phyloP scores from a whole-genome alignment of 2,113 vertebrate species.

The Tonatia bakeri region DNA sequence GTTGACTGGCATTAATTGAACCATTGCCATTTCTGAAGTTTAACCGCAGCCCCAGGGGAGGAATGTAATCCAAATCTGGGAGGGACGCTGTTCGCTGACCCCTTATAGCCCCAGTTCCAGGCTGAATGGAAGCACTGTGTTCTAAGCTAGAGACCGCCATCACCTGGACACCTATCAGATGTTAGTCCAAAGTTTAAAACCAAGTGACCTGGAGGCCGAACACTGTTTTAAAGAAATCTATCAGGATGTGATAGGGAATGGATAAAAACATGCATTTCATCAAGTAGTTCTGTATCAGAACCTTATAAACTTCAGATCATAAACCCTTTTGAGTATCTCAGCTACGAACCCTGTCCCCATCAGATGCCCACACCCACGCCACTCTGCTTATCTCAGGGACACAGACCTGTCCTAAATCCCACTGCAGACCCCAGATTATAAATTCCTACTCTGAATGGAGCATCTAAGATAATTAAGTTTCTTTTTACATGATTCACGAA shows the following conservation, averaged over 20 bases:
- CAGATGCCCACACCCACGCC: neutral
- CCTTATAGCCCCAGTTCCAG: neutral
- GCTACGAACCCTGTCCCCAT: neutral
- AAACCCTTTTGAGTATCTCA: neutral
- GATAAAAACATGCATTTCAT: neutral
- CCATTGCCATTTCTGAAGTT: neutral
- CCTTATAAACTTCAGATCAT: neutral
- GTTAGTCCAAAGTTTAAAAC: neutral
- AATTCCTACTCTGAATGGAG: neutral
- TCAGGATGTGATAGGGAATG: neutral
- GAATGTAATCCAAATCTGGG: neutral
- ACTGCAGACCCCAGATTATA: neutral
- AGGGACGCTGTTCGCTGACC: neutral
- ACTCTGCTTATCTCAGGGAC: neutral
- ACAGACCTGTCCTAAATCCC: neutral
- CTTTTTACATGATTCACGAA: neutral
- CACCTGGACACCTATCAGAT: neutral
- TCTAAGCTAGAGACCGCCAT: neutral
- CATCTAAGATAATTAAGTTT: neutral
- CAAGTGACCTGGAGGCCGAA: neutral
- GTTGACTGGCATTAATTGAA: neutral
- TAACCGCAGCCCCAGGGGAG: neutral
- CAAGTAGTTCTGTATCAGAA: neutral
- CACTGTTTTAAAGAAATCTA: neutral
- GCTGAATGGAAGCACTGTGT: conserved; percentile 14